These are phyloP conservation scores for Nothoprocta pentlandii DNA, from an alignment of 2,113 vertebrate genomes.

Conservation along the genomic window DNA sequence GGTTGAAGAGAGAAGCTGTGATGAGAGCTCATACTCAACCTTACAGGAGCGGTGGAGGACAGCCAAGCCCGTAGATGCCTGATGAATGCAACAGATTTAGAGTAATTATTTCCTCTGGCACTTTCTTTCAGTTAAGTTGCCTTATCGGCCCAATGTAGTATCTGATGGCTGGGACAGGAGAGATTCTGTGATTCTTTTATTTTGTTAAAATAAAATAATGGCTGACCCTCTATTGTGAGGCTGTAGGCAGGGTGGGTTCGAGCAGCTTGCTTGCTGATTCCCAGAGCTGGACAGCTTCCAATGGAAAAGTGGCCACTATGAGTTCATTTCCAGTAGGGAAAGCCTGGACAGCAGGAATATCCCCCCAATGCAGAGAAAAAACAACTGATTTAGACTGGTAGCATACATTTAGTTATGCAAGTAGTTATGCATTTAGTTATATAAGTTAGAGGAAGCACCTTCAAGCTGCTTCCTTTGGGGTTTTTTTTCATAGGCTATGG, in stretches of 20 bases:
- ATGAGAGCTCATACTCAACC: neutral
- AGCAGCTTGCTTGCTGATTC: neutral
- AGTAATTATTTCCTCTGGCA: neutral
- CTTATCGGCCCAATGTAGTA: neutral
- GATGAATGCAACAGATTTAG: neutral
- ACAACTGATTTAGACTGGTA: neutral
- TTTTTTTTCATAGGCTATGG: neutral
- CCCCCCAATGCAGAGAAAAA: neutral
- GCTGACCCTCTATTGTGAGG: neutral
- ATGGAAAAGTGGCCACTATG: neutral
- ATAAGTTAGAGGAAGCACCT: neutral
- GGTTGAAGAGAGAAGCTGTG: neutral
- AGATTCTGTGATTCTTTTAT: neutral
- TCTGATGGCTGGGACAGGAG: neutral
- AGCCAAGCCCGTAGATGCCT: neutral
- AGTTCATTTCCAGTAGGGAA: constrained; percentile 25
- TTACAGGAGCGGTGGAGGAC: neutral
- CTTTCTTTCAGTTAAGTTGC: neutral
- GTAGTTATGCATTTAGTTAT: neutral
- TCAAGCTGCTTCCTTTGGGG: neutral
- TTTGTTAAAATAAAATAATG: neutral
- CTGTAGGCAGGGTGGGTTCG: neutral
- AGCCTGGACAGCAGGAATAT: neutral
- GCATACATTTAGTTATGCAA: neutral
- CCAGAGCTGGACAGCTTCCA: constrained; percentile 23